phyloP scores from a whole-genome alignment of 2,888 invertebrate genomes.

The Microdon myrmicae region DNA sequence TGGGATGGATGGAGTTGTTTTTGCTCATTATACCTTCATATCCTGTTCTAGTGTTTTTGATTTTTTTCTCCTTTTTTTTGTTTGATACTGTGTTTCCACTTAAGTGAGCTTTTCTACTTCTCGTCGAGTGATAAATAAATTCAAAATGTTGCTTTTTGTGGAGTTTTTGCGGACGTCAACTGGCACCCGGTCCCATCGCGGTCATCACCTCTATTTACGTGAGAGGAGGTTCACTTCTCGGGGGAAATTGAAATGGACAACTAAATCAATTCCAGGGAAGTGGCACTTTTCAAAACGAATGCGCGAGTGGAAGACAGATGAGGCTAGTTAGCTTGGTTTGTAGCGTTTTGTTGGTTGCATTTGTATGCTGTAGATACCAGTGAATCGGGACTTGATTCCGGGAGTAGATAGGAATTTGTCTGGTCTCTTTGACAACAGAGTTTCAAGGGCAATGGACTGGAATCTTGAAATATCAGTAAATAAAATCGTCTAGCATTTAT shows the following conservation, averaged over 20 bases:
- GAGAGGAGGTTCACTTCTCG: not conserved
- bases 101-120: constrained; percentile 39
- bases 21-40: constrained; percentile 51
- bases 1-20: constrained; percentile 29
- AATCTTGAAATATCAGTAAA: too few relatives aligned
- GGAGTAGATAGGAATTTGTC: too few relatives aligned
- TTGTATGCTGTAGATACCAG: too few relatives aligned
- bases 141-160: constrained; percentile 32
- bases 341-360: too few relatives aligned
- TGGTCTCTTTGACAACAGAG: too few relatives aligned
- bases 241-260: constrained; percentile 16
- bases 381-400: too few relatives aligned
- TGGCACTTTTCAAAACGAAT: constrained; percentile 48
- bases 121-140: constrained; percentile 40
- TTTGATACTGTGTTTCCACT: constrained; percentile 47
- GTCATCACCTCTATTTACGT: too few relatives aligned
- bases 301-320: constrained; percentile 25
- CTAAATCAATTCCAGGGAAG: constrained; percentile 50
- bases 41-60: constrained; percentile 50
- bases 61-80: too few relatives aligned
- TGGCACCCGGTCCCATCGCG: constrained; percentile 13
- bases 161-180: constrained; percentile 22
- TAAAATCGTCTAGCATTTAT: too few relatives aligned
- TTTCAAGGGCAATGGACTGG: too few relatives aligned
- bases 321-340: constrained; percentile 27